phyloP scores from a whole-genome alignment of 2,888 invertebrate species.

The Muscina levida region DNA sequence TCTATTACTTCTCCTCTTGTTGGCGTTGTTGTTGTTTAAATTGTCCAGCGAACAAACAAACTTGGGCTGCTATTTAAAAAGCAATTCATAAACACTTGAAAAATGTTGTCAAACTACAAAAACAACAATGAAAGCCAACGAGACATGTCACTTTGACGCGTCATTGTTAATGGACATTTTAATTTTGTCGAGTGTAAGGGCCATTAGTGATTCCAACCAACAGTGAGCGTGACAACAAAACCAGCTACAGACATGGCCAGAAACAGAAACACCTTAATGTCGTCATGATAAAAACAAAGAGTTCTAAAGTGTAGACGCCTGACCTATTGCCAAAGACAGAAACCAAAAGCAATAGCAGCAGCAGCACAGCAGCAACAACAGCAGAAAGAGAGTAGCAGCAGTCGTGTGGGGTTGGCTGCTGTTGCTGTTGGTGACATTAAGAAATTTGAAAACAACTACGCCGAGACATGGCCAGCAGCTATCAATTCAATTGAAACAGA shows the following conservation, averaged over 20 bases:
- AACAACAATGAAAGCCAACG: neutral
- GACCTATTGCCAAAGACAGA: too few species aligned
- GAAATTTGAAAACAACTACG: neutral
- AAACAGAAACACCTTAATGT: too few species aligned
- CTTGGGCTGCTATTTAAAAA: slow-evolving; percentile 56
- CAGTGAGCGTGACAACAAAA: too few species aligned
- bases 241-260: too few species aligned
- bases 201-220: too few species aligned
- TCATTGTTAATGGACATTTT: slow-evolving; percentile 46
- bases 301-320: too few species aligned
- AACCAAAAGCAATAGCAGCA: too few species aligned
- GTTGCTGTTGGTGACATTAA: neutral
- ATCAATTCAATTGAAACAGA: neutral
- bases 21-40: too few species aligned
- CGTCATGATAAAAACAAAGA: too few species aligned
- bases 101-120: slow-evolving; percentile 57
- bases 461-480: neutral
- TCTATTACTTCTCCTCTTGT: too few species aligned
- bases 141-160: slow-evolving; percentile 52
- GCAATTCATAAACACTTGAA: slow-evolving; percentile 62
- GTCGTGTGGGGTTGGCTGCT: neutral
- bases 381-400: neutral
- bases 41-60: slow-evolving; percentile 23
- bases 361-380: too few species aligned
- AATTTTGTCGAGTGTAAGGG: neutral